These are phyloP conservation scores for Atrichornis clamosus DNA, from an alignment of 2,113 vertebrate species.

Conservation along the genomic window DNA sequence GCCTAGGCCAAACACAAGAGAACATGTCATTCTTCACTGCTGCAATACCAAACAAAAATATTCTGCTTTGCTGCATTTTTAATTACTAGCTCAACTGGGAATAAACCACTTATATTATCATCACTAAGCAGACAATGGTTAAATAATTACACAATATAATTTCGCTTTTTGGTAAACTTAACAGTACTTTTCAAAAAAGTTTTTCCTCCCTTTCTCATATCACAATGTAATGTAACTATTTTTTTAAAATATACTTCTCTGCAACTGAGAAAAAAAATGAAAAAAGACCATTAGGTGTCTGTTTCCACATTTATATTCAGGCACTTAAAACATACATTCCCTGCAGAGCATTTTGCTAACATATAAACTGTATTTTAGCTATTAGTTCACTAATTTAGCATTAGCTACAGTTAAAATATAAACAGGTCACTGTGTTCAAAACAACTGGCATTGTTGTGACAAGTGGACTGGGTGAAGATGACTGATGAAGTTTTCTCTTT, in stretches of 20 bases:
- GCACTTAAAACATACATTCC: not conserved
- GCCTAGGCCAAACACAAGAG: not conserved
- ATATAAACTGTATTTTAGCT: not conserved
- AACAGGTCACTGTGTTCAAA: not conserved
- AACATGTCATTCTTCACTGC: not conserved
- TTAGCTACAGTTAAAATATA: not conserved
- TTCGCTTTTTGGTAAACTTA: not conserved
- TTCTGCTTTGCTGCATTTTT: not conserved
- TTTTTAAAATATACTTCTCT: not conserved
- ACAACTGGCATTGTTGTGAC: not conserved
- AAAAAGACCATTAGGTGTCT: not conserved
- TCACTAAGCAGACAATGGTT: not conserved
- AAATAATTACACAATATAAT: not conserved
- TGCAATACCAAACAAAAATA: not conserved
- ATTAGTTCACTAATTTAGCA: not conserved
- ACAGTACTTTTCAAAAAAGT: not conserved
- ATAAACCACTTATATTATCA: not conserved
- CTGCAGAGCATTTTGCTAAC: not conserved
- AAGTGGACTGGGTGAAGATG: not conserved
- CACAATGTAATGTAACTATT: not conserved
- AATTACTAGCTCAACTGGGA: not conserved
- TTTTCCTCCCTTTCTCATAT: not conserved
- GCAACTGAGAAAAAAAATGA: not conserved
- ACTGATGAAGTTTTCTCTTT: rapidly evolving
- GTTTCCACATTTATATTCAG: not conserved